A percentile compares a stretch with the other conserved stretches of the same genome.
Evolutionary conservation across 2,888 invertebrate genomes (phyloP).

Genomic region (Drosophila differens): DNA sequence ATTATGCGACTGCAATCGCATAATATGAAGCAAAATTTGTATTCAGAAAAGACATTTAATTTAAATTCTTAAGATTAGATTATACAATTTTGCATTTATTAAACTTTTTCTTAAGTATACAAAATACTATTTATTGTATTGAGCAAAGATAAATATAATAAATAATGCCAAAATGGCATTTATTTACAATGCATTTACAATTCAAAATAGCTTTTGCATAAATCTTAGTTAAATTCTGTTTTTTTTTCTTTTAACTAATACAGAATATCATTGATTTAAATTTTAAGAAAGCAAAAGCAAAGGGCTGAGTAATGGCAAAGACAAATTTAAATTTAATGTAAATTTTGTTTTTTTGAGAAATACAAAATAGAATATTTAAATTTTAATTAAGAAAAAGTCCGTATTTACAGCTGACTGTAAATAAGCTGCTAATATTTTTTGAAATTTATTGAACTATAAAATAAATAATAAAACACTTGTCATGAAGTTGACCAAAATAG

Average conservation of each 20-base stretch:
- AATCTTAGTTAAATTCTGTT: not conserved
- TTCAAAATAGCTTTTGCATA: not conserved
- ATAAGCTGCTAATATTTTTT: not conserved
- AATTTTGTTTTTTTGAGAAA: not conserved
- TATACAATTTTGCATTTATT: not conserved
- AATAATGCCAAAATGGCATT: not conserved
- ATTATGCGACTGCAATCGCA: not conserved
- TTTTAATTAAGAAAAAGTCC: not conserved
- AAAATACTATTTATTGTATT: not conserved
- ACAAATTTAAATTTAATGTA: not conserved
- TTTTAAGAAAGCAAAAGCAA: not conserved
- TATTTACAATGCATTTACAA: not conserved
- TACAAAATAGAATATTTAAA: not conserved
- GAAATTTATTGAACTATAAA: not conserved
- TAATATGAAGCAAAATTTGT: not conserved
- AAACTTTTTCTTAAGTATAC: not conserved
- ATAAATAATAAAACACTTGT: not conserved
- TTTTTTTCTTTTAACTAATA: not conserved
- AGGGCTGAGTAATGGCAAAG: fast-evolving
- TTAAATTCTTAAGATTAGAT: not conserved
- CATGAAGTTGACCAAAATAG: not conserved
- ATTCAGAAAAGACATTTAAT: not conserved
- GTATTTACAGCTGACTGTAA: not conserved
- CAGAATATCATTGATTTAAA: not conserved
- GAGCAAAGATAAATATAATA: no score